These are phyloP conservation scores for Clusia tigrina DNA, from an alignment of 2,888 invertebrate species.

Conservation along the genomic window DNA sequence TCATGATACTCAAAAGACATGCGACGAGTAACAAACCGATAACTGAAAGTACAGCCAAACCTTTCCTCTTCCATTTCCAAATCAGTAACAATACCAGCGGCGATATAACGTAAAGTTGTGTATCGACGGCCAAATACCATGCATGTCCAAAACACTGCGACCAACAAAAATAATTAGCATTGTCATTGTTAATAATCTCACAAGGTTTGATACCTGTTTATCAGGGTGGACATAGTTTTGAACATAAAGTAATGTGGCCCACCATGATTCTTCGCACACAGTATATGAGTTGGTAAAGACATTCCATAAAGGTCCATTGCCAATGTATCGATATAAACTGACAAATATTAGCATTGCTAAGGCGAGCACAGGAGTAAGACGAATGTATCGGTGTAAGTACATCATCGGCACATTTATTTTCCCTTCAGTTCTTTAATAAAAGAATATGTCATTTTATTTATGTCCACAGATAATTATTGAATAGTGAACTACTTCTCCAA, in stretches of 20 bases:
- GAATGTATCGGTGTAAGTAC: slow-evolving; percentile 62
- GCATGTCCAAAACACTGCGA: slow-evolving; percentile 66
- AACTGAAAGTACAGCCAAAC: slow-evolving; percentile 38
- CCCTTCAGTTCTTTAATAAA: slow-evolving; percentile 49
- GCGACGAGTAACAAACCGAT: slow-evolving; percentile 48
- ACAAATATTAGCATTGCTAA: slow-evolving; percentile 65
- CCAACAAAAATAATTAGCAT: no score
- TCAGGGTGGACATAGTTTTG: slow-evolving; percentile 63
- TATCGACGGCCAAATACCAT: slow-evolving; percentile 70
- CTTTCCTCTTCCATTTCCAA: slow-evolving; percentile 54
- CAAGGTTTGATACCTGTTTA: slow-evolving; percentile 45
- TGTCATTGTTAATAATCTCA: slow-evolving; percentile 44
- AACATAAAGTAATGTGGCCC: slow-evolving; percentile 64
- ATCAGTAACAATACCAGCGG: slow-evolving; percentile 66
- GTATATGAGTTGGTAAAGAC: slow-evolving; percentile 45
- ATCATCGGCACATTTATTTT: slow-evolving; percentile 54
- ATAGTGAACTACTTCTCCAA: slow-evolving; percentile 46
- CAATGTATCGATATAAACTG: slow-evolving; percentile 65
- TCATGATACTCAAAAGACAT: slow-evolving; percentile 47
- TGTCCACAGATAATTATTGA: neutral
- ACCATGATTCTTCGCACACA: slow-evolving; percentile 63
- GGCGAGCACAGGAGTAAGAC: slow-evolving; percentile 67
- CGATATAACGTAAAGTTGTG: slow-evolving; percentile 67
- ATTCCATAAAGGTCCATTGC: slow-evolving; percentile 67
- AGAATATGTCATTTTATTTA: neutral